Evolutionary conservation across 2,113 vertebrate species (phyloP).

Genomic region (Euleptes europaea): DNA sequence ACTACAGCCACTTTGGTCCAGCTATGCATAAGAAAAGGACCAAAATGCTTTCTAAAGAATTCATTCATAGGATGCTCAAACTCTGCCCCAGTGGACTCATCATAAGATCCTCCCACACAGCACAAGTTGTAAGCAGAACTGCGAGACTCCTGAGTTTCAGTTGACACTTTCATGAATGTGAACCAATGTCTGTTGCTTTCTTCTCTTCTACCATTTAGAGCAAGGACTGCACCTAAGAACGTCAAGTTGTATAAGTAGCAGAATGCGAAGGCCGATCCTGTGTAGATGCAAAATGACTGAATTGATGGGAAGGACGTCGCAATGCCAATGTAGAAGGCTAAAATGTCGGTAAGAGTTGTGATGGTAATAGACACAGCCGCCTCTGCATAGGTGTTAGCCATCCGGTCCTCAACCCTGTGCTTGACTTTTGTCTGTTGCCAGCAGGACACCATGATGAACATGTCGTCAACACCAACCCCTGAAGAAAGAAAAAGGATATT

Average conservation of each 20-base stretch:
- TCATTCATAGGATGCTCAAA: slow-evolving; percentile 62
- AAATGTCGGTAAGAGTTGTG: slow-evolving; percentile 83
- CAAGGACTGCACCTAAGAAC: slow-evolving; percentile 85
- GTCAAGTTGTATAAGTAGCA: slow-evolving; percentile 87
- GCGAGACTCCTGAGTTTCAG: background rate
- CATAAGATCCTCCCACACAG: slow-evolving; percentile 67
- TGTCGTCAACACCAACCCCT: slow-evolving; percentile 89
- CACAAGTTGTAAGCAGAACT: slow-evolving; percentile 57
- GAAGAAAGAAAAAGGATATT: slow-evolving; percentile 14
- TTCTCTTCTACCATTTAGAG: slow-evolving; percentile 83
- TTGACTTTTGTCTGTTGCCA: slow-evolving; percentile 81
- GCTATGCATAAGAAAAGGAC: slow-evolving; percentile 73
- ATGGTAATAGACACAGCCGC: slow-evolving; percentile 88
- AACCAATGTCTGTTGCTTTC: slow-evolving; percentile 79
- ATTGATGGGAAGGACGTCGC: slow-evolving; percentile 81
- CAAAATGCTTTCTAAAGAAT: slow-evolving; percentile 78
- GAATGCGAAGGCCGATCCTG: slow-evolving; percentile 82
- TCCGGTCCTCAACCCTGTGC: slow-evolving; percentile 56
- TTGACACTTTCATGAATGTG: slow-evolving; percentile 61
- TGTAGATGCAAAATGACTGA: slow-evolving; percentile 86
- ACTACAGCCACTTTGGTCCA: slow-evolving; percentile 67
- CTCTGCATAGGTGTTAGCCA: slow-evolving; percentile 78
- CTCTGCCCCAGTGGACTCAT: slow-evolving; percentile 48
- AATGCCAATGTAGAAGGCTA: slow-evolving; percentile 85
- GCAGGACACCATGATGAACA: slow-evolving; percentile 89